Base-by-base conservation (phyloP, 2,888 invertebrate species). In the Polymixis lichenea region DNA sequence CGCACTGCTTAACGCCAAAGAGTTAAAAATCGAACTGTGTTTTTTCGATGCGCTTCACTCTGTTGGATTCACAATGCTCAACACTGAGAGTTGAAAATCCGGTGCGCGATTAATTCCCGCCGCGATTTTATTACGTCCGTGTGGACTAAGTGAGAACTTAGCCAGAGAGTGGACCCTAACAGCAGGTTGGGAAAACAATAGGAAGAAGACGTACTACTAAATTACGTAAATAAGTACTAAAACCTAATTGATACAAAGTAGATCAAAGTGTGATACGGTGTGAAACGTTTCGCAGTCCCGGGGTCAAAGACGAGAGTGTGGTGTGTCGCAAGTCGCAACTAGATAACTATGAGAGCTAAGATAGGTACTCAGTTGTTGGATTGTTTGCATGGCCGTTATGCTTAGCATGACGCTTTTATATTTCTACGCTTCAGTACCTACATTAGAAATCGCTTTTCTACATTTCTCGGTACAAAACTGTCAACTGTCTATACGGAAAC, bases 281-380 rank as follows among this genome's bases (percentile, higher is more conserved):
- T 89, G 86, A 88, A 90, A 87, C 87, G 86, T 88, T 89, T 88
- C 87, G 84, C 87, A 88, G 89, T 77, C 80, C 71, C 87, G 87
- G 88, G 92, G 91, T 92, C 92, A 91, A 90, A 92, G 88, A 88
- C 89, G 89, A 85, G 78, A 81, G 82, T 86, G 84, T 91, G 90
- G 82, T 86, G 84, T 91, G 90, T 89, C 86, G 90, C 89, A 92
- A 91, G 77, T 77, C 86, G 89, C 89, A 91, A 90, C 78, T 78
- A 80, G 74, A 77, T 82, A 77, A 55, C 65, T 82, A 68, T 61
- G 68, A 85, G 49, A 62, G 53, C 62, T 76, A 69, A 72, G 67
- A 60, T 71, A 46, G 67, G 56, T 71, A 46, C 11, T 46, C 13
- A 67, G 64, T 64, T 67, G 61, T 66, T 69, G 64, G 76, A 75